Evolutionary conservation across 2,113 vertebrate species (phyloP).

Genomic region (Zapornia atra): DNA sequence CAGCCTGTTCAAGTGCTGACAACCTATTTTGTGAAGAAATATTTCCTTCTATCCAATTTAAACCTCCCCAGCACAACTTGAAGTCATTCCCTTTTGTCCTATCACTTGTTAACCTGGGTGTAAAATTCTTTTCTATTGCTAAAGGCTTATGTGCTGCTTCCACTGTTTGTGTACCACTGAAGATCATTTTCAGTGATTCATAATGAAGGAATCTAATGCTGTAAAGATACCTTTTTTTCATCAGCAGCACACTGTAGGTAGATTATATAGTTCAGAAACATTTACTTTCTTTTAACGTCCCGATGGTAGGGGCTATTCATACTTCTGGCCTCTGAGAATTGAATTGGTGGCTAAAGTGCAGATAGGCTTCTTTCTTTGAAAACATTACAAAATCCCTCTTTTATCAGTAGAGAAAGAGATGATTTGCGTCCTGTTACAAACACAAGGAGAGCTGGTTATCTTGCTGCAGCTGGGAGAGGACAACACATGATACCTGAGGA

Average conservation of each 20-base stretch:
- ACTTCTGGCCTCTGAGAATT: neutral
- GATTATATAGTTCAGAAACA: neutral
- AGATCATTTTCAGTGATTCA: neutral
- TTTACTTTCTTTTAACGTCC: neutral
- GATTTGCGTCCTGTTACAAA: neutral
- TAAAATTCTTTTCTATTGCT: neutral
- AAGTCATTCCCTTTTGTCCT: neutral
- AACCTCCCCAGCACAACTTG: neutral
- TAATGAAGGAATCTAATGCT: neutral
- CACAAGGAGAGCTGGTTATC: too few species aligned
- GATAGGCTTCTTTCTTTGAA: neutral
- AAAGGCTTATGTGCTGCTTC: neutral
- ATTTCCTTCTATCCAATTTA: too few species aligned
- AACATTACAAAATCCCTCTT: neutral
- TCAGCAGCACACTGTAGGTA: neutral
- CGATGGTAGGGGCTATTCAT: neutral
- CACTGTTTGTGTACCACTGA: neutral
- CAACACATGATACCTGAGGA: neutral
- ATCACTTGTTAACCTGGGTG: fast-evolving
- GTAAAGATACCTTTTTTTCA: neutral
- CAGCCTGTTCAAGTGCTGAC: neutral
- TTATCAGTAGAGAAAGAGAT: neutral
- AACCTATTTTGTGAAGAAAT: neutral
- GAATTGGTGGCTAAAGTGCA: neutral
- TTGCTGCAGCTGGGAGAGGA: neutral